These are phyloP conservation scores for Cosmopolites sordidus DNA, from an alignment of 2,888 invertebrate genomes.

Conservation along the genomic window DNA sequence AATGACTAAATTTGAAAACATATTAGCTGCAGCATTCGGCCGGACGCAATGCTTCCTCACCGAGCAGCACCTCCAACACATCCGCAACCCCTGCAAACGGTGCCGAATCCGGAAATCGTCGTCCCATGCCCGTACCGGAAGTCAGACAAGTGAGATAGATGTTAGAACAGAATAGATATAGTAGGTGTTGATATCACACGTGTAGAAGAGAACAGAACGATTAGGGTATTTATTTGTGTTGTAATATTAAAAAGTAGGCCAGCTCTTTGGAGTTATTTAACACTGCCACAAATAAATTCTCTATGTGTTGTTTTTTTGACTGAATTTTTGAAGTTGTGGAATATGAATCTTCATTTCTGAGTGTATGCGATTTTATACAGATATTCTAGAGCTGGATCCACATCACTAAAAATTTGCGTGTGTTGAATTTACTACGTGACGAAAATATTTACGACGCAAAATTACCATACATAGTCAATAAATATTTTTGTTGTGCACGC, in stretches of 20 bases:
- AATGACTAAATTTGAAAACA: too few species aligned
- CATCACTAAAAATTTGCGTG: too few species aligned
- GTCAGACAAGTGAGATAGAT: conserved; percentile 50
- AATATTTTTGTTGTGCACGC: too few species aligned
- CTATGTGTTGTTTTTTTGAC: neutral
- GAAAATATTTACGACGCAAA: too few species aligned
- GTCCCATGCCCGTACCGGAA: conserved; percentile 45
- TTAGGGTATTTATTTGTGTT: neutral
- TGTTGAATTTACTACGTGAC: too few species aligned
- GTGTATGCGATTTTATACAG: too few species aligned
- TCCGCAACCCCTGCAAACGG: conserved; percentile 28
- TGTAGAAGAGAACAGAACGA: conserved; percentile 3
- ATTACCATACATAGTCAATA: too few species aligned
- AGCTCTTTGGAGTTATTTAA: neutral
- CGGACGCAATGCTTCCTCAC: conserved; percentile 22
- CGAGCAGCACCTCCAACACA: conserved; percentile 17
- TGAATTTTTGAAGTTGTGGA: too few species aligned
- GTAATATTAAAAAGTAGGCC: neutral
- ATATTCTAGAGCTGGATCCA: too few species aligned
- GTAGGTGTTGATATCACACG: conserved; percentile 14
- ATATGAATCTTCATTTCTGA: too few species aligned
- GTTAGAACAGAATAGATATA: conserved; percentile 21
- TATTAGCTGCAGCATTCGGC: conserved; percentile 23
- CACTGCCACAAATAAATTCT: neutral
- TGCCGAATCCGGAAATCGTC: conserved; percentile 41